These are phyloP conservation scores for Neogobius melanostomus DNA, from an alignment of 2,113 vertebrate genomes.

Conservation along the genomic window DNA sequence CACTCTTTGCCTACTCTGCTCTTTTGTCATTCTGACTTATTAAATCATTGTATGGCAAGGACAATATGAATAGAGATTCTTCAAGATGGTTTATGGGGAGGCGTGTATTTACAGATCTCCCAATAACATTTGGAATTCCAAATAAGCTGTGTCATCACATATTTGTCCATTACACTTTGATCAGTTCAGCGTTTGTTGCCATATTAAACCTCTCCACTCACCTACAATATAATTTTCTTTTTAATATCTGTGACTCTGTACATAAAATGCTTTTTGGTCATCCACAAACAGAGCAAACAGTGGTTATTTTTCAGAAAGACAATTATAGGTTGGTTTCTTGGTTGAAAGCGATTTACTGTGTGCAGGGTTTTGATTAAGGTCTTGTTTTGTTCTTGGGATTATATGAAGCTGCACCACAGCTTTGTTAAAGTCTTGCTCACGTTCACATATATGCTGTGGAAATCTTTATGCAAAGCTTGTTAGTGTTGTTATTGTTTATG, in stretches of 20 bases:
- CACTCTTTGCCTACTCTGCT: conserved; percentile 31
- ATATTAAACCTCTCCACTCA: neutral
- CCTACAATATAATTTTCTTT: neutral
- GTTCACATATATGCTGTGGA: neutral
- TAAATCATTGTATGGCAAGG: conserved; percentile 37
- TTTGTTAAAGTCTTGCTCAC: conserved; percentile 21
- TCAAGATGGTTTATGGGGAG: conserved; percentile 19
- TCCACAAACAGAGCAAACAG: conserved; percentile 2
- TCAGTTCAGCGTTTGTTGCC: neutral
- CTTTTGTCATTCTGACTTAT: conserved; percentile 38
- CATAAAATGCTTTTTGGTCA: conserved; percentile 9
- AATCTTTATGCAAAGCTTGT: neutral
- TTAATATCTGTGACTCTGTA: conserved; percentile 28
- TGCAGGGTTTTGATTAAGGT: conserved; percentile 50
- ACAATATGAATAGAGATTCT: conserved; percentile 20
- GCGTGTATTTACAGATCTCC: neutral
- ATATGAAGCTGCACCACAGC: conserved; percentile 20
- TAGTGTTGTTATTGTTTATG: neutral
- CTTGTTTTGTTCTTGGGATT: conserved; percentile 46
- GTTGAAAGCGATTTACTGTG: conserved; percentile 47
- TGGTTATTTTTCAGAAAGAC: conserved; percentile 59
- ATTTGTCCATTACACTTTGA: neutral
- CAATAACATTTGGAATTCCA: neutral
- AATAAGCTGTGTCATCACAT: neutral
- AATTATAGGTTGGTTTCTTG: conserved; percentile 38